Evolutionary conservation across 2,888 invertebrate genomes (phyloP).

Genomic region (Diarsia mendica): DNA sequence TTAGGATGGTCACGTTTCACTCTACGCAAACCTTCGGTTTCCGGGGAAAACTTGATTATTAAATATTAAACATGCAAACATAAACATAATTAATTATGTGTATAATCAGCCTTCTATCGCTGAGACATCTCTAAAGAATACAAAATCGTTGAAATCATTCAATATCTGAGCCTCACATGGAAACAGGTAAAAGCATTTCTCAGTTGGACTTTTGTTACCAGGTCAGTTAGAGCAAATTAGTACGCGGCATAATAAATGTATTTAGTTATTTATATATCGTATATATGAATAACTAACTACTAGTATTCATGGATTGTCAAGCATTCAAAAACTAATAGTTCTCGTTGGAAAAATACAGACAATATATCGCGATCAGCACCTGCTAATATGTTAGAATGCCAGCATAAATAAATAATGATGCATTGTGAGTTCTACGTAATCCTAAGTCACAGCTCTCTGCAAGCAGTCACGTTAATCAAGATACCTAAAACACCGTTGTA

Average conservation of each 20-base stretch:
- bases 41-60: conserved; percentile 35
- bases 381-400: conserved; percentile 45
- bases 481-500: conserved; percentile 40
- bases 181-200: not conserved
- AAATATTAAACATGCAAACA: not conserved
- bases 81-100: not conserved
- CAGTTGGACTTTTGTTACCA: not conserved
- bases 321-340: conserved; percentile 7
- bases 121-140: not conserved
- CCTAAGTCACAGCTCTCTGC: conserved; percentile 9
- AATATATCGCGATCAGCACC: not conserved
- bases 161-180: not conserved
- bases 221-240: not conserved
- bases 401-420: conserved; percentile 52
- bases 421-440: conserved; percentile 35
- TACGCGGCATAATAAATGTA: not conserved
- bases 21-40: conserved; percentile 2
- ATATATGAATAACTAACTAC: too few relatives aligned
- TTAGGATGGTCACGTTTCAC: conserved; percentile 34
- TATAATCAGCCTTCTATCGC: not conserved
- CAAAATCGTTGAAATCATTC: conserved; percentile 4
- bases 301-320: not conserved
- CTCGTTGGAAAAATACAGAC: conserved; percentile 41
- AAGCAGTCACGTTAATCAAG: conserved; percentile 38
- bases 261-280: not conserved